Evolutionary conservation across 1,140 invertebrate genomes (phyloP).

Genomic region (Wasmannia auropunctata): DNA sequence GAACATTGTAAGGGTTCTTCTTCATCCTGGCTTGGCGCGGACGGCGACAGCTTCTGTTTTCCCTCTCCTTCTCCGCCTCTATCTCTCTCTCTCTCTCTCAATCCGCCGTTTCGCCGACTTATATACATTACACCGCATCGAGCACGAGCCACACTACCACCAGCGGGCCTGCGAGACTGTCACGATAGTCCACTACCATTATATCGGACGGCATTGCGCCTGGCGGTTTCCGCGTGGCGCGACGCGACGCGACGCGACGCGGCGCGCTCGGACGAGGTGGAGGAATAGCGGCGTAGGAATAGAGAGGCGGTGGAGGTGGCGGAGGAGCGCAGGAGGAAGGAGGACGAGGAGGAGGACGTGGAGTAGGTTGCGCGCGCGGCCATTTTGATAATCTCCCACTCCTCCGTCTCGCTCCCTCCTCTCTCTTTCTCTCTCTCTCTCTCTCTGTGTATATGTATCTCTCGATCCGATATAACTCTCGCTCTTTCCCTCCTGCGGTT

Average conservation of each 20-base stretch:
- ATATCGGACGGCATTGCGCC: slow-evolving; percentile 65
- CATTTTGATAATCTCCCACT: slow-evolving; percentile 85
- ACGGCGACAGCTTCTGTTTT: slow-evolving; percentile 46
- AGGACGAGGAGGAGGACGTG: slow-evolving; percentile 49
- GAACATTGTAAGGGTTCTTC: slow-evolving; percentile 1
- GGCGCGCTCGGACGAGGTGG: slow-evolving; percentile 77
- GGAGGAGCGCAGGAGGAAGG: slow-evolving; percentile 23
- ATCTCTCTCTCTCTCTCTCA: background rate
- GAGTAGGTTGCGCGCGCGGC: slow-evolving; percentile 78
- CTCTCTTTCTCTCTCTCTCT: too few relatives aligned
- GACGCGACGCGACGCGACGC: slow-evolving; percentile 70
- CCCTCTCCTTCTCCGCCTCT: background rate
- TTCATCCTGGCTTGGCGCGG: slow-evolving; percentile 9
- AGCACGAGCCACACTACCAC: slow-evolving; percentile 49
- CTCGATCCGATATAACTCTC: slow-evolving; percentile 26
- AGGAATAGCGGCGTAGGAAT: slow-evolving; percentile 70
- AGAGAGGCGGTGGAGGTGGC: slow-evolving; percentile 51
- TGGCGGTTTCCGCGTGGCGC: slow-evolving; percentile 78
- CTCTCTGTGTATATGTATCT: slow-evolving; percentile 60
- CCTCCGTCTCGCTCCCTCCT: slow-evolving; percentile 59
- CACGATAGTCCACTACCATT: slow-evolving; percentile 65
- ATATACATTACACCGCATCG: slow-evolving; percentile 42
- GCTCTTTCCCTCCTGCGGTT: slow-evolving; percentile 25
- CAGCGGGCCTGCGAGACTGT: slow-evolving; percentile 30
- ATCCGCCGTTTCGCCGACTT: background rate